Evolutionary conservation across 53 echinoderm and acorn worm species (phyloP).

Genomic region (Hippasteria phrygiana): DNA sequence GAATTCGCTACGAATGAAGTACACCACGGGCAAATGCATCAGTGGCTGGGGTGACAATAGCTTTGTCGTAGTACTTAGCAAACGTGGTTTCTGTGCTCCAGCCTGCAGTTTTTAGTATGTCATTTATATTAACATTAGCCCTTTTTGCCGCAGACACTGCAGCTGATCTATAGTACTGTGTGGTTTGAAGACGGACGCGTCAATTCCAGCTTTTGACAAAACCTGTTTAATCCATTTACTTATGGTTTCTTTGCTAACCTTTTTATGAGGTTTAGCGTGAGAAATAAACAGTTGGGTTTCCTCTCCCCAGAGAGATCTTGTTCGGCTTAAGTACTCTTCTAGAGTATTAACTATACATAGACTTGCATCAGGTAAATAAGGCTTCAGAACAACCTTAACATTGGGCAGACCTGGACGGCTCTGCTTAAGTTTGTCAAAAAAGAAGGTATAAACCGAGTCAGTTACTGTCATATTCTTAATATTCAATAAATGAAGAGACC

Average conservation of each 20-base stretch:
- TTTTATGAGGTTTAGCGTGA: slow-evolving; percentile 26
- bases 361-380: slow-evolving; percentile 8
- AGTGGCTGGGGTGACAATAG: too few relatives aligned
- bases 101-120: too few relatives aligned
- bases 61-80: slow-evolving; percentile 13
- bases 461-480: not conserved
- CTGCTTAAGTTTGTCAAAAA: not conserved
- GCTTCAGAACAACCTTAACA: not conserved
- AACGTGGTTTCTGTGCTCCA: slow-evolving; percentile 18
- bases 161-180: slow-evolving; percentile 35
- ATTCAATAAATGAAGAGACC: slow-evolving; percentile 12
- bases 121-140: too few relatives aligned
- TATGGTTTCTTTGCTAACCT: slow-evolving; percentile 36
- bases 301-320: not conserved
- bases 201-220: slow-evolving; percentile 10
- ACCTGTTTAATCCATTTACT: slow-evolving; percentile 32
- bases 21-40: not conserved
- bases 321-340: slow-evolving; percentile 23
- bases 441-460: not conserved
- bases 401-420: not conserved
- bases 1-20: too few relatives aligned
- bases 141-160: slow-evolving; percentile 20
- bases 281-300: slow-evolving; percentile 29
- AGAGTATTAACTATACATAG: slow-evolving; percentile 9
- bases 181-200: too few relatives aligned